Evolutionary conservation across 2,888 invertebrate species (phyloP), one percentile per base, ranked within the genome.

Genomic region (Linnaemya vulpina): DNA sequence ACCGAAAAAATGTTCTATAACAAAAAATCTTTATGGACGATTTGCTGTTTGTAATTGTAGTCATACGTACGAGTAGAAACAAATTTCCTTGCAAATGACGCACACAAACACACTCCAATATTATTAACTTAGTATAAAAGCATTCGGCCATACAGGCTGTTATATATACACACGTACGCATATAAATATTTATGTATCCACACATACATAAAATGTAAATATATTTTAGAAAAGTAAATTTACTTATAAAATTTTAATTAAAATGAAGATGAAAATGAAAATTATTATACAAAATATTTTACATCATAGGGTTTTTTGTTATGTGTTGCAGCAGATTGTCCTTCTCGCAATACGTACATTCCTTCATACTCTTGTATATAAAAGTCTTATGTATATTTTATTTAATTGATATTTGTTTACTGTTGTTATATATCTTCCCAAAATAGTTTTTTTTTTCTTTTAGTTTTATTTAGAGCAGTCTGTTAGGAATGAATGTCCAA

Each of bases 241-340:
- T 82, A 75, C 84, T 78, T 82, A 70, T 30, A 43, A 85, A 81
- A 78, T 81, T 82, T 85, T 85, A 85, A 85, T 85, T 85, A 85
- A 82, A 85, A 81, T 82, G 49, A 81, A 77, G 81, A 84, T 74
- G 83, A 78, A 78, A 68, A 78, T 78, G 63, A 70, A 83, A 63
- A 62, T 58, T 38, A 53, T 25, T 62, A 11, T 65, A 58, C 46
- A 63, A 73, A 35, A 20, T 46, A 38, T 60, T 58, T 1, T 65
- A 15, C 62, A 40, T 3, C 15, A 65, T 46, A 25, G 25, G 22
- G 5, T 7, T 40, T 65, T 51, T 70, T 70, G 10, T 60, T 51
- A 17, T 35, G 35, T 60, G 38, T 73, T 17, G 1, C 11, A 65
- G 3, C 1, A 49, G 25, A 51, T 25, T 70, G 40, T 68, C 13